Conservation (phyloP, 2,113 vertebrate genomes). For the Tenebrosternarchus preto region DNA sequence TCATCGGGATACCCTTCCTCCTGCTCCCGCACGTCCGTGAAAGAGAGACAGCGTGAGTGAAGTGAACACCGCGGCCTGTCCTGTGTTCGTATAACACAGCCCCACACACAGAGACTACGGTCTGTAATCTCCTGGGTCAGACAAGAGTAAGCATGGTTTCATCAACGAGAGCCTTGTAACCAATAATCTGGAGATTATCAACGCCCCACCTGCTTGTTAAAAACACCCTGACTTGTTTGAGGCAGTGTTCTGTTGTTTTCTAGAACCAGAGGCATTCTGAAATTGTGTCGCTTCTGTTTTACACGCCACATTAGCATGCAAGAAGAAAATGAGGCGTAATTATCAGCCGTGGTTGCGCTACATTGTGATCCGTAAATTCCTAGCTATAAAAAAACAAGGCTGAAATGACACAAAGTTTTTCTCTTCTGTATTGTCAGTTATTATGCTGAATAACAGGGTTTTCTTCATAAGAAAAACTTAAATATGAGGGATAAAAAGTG, state of each 20-base stretch:
- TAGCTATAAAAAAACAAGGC: no score
- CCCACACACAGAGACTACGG: neutral
- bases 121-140: neutral
- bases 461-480: no score
- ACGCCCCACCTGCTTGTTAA: neutral
- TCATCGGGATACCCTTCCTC: neutral
- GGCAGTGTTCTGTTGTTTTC: neutral
- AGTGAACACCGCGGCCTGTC: neutral
- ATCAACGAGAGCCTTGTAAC: conserved; percentile 9
- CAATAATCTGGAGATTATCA: conserved; percentile 36
- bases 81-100: neutral
- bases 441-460: no score
- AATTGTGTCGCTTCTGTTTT: neutral
- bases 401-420: no score
- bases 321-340: neutral
- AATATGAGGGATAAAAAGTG: no score
- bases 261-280: neutral
- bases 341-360: no score
- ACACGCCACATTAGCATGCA: neutral
- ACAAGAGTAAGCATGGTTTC: conserved; percentile 17
- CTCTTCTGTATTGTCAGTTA: no score
- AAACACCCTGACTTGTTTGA: conserved; percentile 21
- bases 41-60: neutral
- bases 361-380: no score
- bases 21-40: neutral